phyloP scores from a whole-genome alignment of 2,113 vertebrate genomes.

The Chloropsis hardwickii region DNA sequence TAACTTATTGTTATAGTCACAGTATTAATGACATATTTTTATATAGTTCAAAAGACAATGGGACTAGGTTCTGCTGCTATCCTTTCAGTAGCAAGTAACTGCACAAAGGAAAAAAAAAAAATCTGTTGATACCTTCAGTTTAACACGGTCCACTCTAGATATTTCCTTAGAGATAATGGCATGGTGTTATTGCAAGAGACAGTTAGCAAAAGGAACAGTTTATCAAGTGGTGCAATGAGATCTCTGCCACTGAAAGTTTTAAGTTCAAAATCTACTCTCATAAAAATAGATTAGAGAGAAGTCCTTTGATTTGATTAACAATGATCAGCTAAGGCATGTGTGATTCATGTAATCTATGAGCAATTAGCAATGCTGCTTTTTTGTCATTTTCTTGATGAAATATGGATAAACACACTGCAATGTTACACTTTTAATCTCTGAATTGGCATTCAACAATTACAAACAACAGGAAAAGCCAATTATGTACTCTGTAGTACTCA shows the following conservation, averaged over 20 bases:
- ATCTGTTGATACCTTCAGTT: neutral
- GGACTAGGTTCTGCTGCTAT: neutral
- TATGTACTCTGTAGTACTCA: neutral
- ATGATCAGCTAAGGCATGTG: neutral
- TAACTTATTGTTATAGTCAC: neutral
- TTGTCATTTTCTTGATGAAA: neutral
- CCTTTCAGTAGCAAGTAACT: neutral
- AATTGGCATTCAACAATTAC: neutral
- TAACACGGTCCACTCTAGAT: neutral
- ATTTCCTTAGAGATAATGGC: neutral
- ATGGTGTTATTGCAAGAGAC: neutral
- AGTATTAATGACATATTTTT: neutral
- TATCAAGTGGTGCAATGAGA: neutral
- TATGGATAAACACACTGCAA: neutral
- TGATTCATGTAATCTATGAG: neutral
- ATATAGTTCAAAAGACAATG: neutral
- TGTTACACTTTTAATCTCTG: neutral
- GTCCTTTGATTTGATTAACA: neutral
- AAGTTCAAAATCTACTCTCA: neutral
- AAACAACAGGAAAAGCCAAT: neutral
- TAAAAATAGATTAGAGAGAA: neutral
- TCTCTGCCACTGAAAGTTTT: neutral
- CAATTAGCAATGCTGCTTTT: neutral
- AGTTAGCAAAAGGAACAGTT: neutral
- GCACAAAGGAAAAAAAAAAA: neutral